phyloP scores from a whole-genome alignment of 2,113 vertebrate genomes.

The Pithys albifrons region DNA sequence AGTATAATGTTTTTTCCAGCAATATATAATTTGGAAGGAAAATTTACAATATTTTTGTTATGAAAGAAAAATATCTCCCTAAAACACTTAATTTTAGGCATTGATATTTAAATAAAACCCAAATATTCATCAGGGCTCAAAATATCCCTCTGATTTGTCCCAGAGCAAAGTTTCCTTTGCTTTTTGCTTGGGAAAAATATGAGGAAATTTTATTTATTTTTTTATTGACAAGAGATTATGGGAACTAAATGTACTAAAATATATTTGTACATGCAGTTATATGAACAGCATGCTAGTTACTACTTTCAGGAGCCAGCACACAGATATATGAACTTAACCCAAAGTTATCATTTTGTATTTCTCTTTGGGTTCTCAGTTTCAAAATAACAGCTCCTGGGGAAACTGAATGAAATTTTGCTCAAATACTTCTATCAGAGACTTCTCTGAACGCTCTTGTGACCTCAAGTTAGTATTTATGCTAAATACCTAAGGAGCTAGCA shows the following conservation, averaged over 20 bases:
- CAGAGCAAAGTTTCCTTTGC: background rate
- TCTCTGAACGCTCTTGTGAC: background rate
- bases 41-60: background rate
- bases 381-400: background rate
- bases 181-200: background rate
- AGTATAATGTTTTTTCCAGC: background rate
- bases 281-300: background rate
- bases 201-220: background rate
- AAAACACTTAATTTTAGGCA: background rate
- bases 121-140: background rate
- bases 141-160: background rate
- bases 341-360: too few relatives aligned
- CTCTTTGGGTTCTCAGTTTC: background rate
- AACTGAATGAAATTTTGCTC: background rate
- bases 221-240: background rate
- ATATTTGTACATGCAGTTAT: background rate
- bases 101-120: background rate
- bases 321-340: background rate
- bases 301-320: background rate
- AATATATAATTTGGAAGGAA: background rate
- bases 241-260: background rate
- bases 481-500: background rate
- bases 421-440: background rate
- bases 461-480: background rate
- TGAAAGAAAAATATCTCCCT: background rate